phyloP scores from a whole-genome alignment of 2,888 invertebrate genomes.

The Oxytorus armatus region DNA sequence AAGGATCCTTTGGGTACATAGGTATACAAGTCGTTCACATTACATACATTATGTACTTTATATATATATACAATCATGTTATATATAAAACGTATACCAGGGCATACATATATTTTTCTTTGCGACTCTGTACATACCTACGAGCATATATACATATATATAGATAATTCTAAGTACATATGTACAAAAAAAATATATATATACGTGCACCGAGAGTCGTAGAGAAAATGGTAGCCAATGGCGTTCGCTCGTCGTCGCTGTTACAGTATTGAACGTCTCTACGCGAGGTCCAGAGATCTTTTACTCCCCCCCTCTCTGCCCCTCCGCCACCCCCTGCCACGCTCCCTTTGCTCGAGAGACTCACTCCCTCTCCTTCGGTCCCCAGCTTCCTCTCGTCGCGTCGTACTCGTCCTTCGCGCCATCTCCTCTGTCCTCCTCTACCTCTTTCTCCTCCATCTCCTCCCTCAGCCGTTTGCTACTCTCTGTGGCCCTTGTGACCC shows the following conservation, averaged over 20 bases:
- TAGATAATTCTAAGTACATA: background rate
- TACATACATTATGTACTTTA: slow-evolving; percentile 29
- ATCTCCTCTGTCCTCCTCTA: slow-evolving; percentile 66
- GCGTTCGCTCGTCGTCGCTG: slow-evolving; percentile 79
- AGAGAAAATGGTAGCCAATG: slow-evolving; percentile 83
- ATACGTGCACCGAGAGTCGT: slow-evolving; percentile 54
- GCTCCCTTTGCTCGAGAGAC: slow-evolving; percentile 30
- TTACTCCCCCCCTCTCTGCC: slow-evolving; percentile 42
- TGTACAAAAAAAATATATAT: slow-evolving; percentile 6
- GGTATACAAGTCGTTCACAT: slow-evolving; percentile 56
- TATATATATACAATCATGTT: background rate
- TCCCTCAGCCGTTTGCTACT: slow-evolving; percentile 67
- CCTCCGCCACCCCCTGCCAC: slow-evolving; percentile 55
- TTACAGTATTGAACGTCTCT: slow-evolving; percentile 84
- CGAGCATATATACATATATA: slow-evolving; percentile 32
- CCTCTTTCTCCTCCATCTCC: slow-evolving; percentile 66
- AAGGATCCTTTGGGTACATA: slow-evolving; percentile 55
- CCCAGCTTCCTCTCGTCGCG: slow-evolving; percentile 61
- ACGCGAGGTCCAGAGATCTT: slow-evolving; percentile 80
- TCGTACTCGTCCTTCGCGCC: slow-evolving; percentile 63
- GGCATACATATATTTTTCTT: slow-evolving; percentile 16
- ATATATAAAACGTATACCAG: no score
- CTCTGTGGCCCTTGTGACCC: slow-evolving; percentile 76
- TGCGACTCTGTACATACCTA: slow-evolving; percentile 14
- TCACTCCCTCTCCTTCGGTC: slow-evolving; percentile 59